Percentiles rank a stretch among this genome's conserved stretches.
Evolutionary conservation across 2,113 vertebrate genomes (phyloP).

Genomic region (Osmerus mordax): DNA sequence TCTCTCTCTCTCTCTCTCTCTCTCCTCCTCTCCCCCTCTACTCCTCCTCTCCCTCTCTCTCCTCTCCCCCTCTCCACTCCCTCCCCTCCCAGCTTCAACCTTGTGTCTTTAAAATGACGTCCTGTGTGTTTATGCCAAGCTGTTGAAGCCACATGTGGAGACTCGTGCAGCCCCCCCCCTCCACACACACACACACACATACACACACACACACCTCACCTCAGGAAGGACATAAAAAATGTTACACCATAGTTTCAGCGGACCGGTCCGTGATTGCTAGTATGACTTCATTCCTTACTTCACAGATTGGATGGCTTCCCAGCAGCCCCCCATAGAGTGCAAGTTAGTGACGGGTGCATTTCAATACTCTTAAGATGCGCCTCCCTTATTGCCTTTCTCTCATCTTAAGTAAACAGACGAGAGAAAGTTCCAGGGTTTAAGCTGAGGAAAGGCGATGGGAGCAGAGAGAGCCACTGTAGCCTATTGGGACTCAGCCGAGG

Average conservation of each 20-base stretch:
- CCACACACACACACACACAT: neutral
- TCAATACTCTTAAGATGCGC: neutral
- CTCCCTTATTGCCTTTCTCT: too few relatives aligned
- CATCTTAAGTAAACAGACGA: too few relatives aligned
- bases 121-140: conserved; percentile 1
- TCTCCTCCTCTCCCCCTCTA: neutral
- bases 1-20: too few relatives aligned
- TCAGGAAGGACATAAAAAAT: conserved; percentile 25
- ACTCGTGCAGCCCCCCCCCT: neutral
- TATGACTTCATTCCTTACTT: conserved; percentile 39
- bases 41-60: neutral
- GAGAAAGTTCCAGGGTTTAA: too few relatives aligned
- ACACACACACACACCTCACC: conserved; percentile 4
- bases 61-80: neutral
- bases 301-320: conserved; percentile 30
- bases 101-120: conserved; percentile 4
- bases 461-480: too few relatives aligned
- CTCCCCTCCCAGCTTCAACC: neutral
- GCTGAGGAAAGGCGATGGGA: too few relatives aligned
- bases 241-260: conserved; percentile 36
- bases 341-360: conserved; percentile 16
- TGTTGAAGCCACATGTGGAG: conserved; percentile 3
- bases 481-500: too few relatives aligned
- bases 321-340: conserved; percentile 10
- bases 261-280: conserved; percentile 9